Evolutionary conservation across 2,113 vertebrate species (phyloP).

Genomic region (Micromys minutus): DNA sequence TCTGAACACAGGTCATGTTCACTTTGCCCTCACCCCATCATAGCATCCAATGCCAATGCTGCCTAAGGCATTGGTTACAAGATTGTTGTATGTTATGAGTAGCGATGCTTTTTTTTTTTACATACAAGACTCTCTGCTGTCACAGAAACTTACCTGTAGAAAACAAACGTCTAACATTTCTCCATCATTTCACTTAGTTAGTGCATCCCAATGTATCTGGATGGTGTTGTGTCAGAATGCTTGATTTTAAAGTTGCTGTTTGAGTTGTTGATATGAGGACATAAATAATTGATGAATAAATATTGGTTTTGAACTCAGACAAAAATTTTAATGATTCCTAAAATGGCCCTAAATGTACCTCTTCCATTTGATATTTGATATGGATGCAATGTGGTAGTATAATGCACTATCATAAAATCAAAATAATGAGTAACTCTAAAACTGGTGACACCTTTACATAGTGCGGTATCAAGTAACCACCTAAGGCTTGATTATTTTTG

Average conservation of each 20-base stretch:
- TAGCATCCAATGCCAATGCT: not conserved
- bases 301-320: not conserved
- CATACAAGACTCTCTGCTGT: not conserved
- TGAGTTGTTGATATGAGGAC: not conserved
- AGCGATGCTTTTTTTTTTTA: not conserved
- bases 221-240: not conserved
- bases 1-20: not conserved
- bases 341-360: not conserved
- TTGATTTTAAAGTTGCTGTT: not conserved
- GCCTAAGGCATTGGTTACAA: not conserved
- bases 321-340: not conserved
- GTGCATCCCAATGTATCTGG: not conserved
- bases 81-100: not conserved
- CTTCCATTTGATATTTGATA: not conserved
- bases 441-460: not conserved
- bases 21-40: not conserved
- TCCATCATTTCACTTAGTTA: not conserved
- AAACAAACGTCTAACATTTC: not conserved
- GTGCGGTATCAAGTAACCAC: not conserved
- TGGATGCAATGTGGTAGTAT: not conserved
- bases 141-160: not conserved
- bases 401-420: not conserved
- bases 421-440: not conserved
- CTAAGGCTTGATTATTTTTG: not conserved
- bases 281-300: not conserved